phyloP scores from a whole-genome alignment of 2,888 invertebrate species.

The Trachelus iudaicus region DNA sequence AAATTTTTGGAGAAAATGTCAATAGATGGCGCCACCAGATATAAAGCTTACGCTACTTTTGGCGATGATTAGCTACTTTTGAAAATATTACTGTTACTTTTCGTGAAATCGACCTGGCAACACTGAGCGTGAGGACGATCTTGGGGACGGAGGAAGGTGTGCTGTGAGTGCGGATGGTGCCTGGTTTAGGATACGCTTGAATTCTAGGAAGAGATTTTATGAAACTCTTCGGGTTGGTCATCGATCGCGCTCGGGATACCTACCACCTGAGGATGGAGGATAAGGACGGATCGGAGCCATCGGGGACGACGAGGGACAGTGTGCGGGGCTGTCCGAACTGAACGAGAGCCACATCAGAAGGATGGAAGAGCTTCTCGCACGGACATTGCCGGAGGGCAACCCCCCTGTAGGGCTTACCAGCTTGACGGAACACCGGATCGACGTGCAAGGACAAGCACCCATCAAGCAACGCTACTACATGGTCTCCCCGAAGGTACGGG shows the following conservation, averaged over 20 bases:
- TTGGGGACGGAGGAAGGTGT: not conserved
- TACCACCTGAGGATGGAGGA: not conserved
- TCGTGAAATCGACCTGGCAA: no score
- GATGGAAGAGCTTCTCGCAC: not conserved
- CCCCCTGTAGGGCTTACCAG: no score
- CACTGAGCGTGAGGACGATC: not conserved
- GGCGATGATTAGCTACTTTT: no score
- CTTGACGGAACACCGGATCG: slow-evolving; percentile 2
- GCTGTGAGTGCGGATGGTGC: not conserved
- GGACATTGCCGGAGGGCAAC: not conserved
- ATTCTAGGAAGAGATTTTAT: slow-evolving; percentile 16
- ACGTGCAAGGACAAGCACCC: slow-evolving; percentile 16
- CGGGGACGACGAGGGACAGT: not conserved
- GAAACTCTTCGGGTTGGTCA: not conserved
- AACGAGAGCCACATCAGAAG: not conserved
- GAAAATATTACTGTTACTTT: no score
- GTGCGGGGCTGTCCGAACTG: not conserved
- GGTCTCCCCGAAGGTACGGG: slow-evolving; percentile 18
- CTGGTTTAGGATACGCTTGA: not conserved
- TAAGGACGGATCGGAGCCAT: not conserved
- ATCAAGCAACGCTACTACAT: slow-evolving; percentile 27
- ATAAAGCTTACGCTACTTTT: no score
- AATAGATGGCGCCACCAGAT: no score
- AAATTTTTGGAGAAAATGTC: no score
- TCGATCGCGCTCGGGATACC: not conserved